These are phyloP conservation scores for Nasonia giraulti DNA, from an alignment of 1,140 invertebrate species.

Conservation along the genomic window DNA sequence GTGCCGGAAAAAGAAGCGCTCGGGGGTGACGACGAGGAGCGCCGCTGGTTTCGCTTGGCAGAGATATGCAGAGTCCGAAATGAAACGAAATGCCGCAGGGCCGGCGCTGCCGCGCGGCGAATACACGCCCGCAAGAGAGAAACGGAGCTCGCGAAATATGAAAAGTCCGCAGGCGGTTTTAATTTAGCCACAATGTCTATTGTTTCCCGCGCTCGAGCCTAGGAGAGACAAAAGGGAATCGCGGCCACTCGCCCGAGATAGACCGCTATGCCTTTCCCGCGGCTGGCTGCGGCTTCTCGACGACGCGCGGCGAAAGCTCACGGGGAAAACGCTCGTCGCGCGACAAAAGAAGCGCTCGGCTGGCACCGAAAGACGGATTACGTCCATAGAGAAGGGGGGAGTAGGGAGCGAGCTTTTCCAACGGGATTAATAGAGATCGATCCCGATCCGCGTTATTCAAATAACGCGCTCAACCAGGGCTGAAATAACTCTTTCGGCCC, in stretches of 20 bases:
- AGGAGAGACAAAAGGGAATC: conserved; percentile 64
- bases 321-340: background rate
- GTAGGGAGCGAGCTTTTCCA: background rate
- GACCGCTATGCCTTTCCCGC: background rate
- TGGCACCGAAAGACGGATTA: background rate
- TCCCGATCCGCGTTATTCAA: conserved; percentile 2
- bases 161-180: conserved; percentile 74
- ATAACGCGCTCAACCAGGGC: conserved; percentile 2
- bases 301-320: conserved; percentile 3
- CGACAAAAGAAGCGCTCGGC: conserved; percentile 22
- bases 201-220: conserved; percentile 60
- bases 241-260: conserved; percentile 36
- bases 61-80: conserved; percentile 64
- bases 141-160: conserved; percentile 68
- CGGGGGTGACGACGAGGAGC: conserved; percentile 23
- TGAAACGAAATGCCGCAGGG: conserved; percentile 70
- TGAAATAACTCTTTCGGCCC: background rate
- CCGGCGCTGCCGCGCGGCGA: background rate
- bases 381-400: background rate
- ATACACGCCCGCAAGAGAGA: conserved; percentile 31
- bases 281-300: background rate
- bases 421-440: conserved; percentile 36
- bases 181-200: conserved; percentile 74
- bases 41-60: conserved; percentile 45
- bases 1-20: conserved; percentile 19